phyloP scores from a whole-genome alignment of 2,797 vertebrate genomes.

The Mycteria americana region DNA sequence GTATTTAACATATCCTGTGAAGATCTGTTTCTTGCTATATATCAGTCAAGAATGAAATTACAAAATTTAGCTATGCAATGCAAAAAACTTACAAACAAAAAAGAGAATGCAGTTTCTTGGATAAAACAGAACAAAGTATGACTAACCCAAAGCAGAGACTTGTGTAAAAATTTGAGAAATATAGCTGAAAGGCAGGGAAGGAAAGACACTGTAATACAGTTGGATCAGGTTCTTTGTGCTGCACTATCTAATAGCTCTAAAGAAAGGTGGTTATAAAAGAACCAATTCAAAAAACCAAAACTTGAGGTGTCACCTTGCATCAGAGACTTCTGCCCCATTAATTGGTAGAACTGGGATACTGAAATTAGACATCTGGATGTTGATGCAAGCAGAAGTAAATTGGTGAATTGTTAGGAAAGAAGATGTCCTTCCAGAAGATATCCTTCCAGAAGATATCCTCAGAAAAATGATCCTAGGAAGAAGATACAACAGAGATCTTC shows the following conservation, averaged over 20 bases:
- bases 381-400: not conserved
- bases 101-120: not conserved
- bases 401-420: not conserved
- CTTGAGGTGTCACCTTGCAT: not conserved
- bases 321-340: not conserved
- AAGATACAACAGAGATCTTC: not conserved
- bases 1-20: not conserved
- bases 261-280: not conserved
- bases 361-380: not conserved
- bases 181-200: not conserved
- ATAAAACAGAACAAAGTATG: not conserved
- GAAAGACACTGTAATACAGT: not conserved
- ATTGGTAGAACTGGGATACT: not conserved
- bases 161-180: not conserved
- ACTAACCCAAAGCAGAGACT: not conserved
- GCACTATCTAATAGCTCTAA: not conserved
- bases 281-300: not conserved
- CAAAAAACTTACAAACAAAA: not conserved
- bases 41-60: not conserved
- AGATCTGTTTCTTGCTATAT: not conserved
- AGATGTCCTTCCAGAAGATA: not conserved
- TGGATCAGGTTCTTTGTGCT: not conserved
- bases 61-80: not conserved
- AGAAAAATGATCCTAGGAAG: not conserved
- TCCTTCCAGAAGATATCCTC: not conserved